A percentile compares a stretch with the other conserved stretches of the same genome.
These are phyloP conservation scores for Lethocerus indicus DNA, from an alignment of 1,140 invertebrate species.

Conservation along the genomic window DNA sequence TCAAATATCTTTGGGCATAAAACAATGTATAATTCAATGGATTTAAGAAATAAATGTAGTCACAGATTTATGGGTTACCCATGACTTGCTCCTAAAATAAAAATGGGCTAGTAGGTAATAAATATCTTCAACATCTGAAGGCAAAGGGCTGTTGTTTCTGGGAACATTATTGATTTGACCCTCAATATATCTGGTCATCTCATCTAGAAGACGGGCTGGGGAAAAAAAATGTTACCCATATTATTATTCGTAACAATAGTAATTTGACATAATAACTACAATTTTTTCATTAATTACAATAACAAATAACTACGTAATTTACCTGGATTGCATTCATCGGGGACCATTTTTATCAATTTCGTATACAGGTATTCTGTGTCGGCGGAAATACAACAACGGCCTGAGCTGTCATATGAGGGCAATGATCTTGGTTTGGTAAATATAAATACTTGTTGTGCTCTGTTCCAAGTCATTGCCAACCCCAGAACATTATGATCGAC, in stretches of 20 bases:
- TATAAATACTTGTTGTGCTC: slow-evolving; percentile 59
- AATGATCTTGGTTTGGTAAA: slow-evolving; percentile 64
- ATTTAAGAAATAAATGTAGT: background rate
- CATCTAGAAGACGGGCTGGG: slow-evolving; percentile 21
- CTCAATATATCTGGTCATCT: slow-evolving; percentile 47
- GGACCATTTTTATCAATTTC: slow-evolving; percentile 54
- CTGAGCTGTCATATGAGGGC: slow-evolving; percentile 69
- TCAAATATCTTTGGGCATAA: background rate
- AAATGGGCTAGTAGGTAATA: slow-evolving; percentile 84
- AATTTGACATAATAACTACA: background rate
- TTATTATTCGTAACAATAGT: no score
- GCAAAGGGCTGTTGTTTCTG: slow-evolving; percentile 25
- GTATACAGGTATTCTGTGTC: slow-evolving; percentile 64
- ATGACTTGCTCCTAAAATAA: slow-evolving; percentile 77
- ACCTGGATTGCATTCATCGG: slow-evolving; percentile 40
- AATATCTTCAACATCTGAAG: slow-evolving; percentile 44
- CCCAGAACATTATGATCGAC: slow-evolving; percentile 60
- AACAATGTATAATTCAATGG: background rate
- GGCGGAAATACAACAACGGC: slow-evolving; percentile 45
- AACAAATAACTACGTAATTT: slow-evolving; percentile 5
- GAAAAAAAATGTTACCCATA: no score
- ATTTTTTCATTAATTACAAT: no score
- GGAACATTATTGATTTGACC: slow-evolving; percentile 36
- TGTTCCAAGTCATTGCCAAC: slow-evolving; percentile 58
- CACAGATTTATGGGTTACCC: slow-evolving; percentile 24